A percentile compares a stretch with the other conserved stretches of the same genome.
These are phyloP conservation scores for Meliscaeva auricollis DNA, from an alignment of 2,888 invertebrate genomes.

Conservation along the genomic window DNA sequence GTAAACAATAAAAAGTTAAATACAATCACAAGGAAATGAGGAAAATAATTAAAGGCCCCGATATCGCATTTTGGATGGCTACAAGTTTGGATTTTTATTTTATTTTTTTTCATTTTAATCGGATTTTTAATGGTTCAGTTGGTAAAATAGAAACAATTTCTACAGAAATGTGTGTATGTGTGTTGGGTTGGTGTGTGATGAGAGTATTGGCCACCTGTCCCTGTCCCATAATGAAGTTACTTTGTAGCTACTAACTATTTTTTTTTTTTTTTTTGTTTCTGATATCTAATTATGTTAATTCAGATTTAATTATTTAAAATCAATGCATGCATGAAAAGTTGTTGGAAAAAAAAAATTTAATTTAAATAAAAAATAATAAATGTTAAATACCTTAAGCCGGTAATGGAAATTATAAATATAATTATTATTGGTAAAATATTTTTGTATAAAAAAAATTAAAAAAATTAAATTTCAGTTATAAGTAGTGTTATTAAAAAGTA, in stretches of 20 bases:
- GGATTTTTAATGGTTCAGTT: constrained; percentile 49
- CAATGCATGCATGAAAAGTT: constrained; percentile 54
- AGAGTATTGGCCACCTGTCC: constrained; percentile 7
- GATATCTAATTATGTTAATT: constrained; percentile 73
- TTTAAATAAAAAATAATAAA: constrained; percentile 43
- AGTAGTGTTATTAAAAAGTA: constrained; percentile 43
- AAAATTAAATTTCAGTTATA: constrained; percentile 25
- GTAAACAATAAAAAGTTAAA: background rate
- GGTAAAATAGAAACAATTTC: constrained; percentile 51
- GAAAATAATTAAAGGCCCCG: constrained; percentile 65
- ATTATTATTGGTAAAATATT: background rate
- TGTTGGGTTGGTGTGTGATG: no score
- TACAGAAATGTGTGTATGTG: no score
- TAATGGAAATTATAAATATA: constrained; percentile 9
- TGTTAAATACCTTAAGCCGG: constrained; percentile 40
- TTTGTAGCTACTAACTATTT: constrained; percentile 16
- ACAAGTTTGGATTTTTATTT: background rate
- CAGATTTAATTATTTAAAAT: constrained; percentile 70
- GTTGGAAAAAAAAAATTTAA: background rate
- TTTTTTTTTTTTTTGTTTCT: constrained; percentile 9
- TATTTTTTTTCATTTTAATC: constrained; percentile 37
- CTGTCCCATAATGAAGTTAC: background rate
- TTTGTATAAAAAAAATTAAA: background rate
- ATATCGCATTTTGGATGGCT: constrained; percentile 34
- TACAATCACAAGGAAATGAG: constrained; percentile 16